phyloP scores from a whole-genome alignment of 2,888 invertebrate species.

The Brenthis daphne region DNA sequence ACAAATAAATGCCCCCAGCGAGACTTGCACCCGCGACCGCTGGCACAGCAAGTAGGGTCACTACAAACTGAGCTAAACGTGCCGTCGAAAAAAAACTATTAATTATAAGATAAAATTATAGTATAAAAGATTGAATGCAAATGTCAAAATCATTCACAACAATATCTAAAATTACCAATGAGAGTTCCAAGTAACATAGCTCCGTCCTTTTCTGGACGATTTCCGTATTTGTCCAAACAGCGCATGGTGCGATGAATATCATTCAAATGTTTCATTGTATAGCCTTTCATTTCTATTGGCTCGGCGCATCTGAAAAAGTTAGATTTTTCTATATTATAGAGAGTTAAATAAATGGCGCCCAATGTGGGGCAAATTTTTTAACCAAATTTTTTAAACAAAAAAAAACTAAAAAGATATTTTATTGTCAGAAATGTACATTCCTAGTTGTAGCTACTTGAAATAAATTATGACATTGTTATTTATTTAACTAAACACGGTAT shows the following conservation, averaged over 20 bases:
- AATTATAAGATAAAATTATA: too few relatives aligned
- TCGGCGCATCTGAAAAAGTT: conserved; percentile 82
- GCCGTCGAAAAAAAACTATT: too few relatives aligned
- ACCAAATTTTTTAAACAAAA: too few relatives aligned
- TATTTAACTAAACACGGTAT: too few relatives aligned
- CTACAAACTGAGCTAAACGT: too few relatives aligned
- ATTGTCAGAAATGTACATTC: background rate
- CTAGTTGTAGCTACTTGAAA: background rate
- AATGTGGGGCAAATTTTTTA: background rate
- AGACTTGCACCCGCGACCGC: too few relatives aligned
- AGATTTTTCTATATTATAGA: background rate
- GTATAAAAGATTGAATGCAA: too few relatives aligned
- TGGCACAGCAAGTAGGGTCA: too few relatives aligned
- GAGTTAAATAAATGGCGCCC: background rate
- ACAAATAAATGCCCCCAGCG: too few relatives aligned
- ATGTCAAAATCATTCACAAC: too few relatives aligned
- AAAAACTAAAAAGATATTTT: background rate
- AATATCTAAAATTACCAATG: conserved; percentile 71
- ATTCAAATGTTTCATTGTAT: conserved; percentile 82
- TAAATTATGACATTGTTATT: too few relatives aligned
- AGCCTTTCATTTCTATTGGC: conserved; percentile 84
- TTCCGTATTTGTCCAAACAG: conserved; percentile 85
- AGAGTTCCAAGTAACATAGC: conserved; percentile 86
- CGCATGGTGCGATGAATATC: conserved; percentile 82
- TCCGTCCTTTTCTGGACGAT: conserved; percentile 86